These are phyloP conservation scores for Hephaestus fuliginosus DNA, from an alignment of 2,797 vertebrate species.

Conservation along the genomic window DNA sequence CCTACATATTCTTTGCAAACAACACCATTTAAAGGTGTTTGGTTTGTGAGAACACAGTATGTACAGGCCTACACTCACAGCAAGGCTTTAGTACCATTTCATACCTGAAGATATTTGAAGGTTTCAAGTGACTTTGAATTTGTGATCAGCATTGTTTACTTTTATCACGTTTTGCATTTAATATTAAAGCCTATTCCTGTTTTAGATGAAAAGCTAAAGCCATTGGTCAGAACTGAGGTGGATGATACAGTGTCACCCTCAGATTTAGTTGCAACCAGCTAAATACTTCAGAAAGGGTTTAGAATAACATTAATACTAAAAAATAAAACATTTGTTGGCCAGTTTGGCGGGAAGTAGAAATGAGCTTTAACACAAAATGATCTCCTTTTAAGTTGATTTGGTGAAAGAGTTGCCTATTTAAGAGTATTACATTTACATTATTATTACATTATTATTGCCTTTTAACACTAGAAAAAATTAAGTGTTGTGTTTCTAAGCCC, in stretches of 20 bases:
- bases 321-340: background rate
- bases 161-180: background rate
- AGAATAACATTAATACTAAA: background rate
- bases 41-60: conserved; percentile 18
- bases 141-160: background rate
- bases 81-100: background rate
- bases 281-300: background rate
- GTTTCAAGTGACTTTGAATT: background rate
- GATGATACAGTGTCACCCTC: background rate
- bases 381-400: no score
- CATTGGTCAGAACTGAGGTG: no score
- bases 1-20: conserved; percentile 30
- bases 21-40: conserved; percentile 26
- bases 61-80: conserved; percentile 12
- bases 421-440: no score
- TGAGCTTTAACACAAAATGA: background rate
- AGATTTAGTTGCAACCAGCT: background rate
- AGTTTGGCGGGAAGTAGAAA: background rate
- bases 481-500: no score
- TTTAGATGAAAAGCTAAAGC: background rate
- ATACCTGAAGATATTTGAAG: background rate
- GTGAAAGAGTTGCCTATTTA: no score
- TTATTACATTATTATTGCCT: no score
- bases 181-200: background rate
- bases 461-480: no score